Percentiles rank a stretch among this genome's conserved stretches.
Conservation (phyloP, 2,888 invertebrate species). For the Lycocerus yunnanus region DNA sequence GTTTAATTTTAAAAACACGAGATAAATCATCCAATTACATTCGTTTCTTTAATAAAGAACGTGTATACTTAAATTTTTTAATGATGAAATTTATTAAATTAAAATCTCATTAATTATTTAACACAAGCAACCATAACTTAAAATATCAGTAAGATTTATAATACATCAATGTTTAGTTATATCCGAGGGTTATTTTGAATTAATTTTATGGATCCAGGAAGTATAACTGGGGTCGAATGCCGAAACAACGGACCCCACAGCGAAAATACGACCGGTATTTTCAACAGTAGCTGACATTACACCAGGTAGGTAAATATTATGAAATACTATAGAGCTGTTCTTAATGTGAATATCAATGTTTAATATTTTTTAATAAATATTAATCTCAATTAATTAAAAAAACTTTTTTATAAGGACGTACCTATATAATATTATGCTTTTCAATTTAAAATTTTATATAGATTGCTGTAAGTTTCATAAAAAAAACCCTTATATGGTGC, state of each 20-base stretch:
- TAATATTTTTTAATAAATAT: conserved; percentile 6
- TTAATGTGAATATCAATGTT: conserved; percentile 10
- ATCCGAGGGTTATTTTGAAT: conserved; percentile 31
- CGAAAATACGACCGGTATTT: conserved; percentile 34
- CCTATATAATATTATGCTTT: too few relatives aligned
- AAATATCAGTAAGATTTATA: neutral
- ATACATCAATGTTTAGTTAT: conserved; percentile 20
- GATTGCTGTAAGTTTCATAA: neutral
- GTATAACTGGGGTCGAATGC: conserved; percentile 31
- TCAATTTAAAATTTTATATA: neutral
- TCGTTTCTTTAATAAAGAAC: neutral
- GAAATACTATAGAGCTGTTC: conserved; percentile 13
- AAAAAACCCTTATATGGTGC: neutral
- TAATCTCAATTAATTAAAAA: neutral
- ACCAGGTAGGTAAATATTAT: conserved; percentile 33
- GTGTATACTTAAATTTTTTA: neutral
- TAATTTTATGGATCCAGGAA: conserved; percentile 38
- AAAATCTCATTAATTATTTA: neutral
- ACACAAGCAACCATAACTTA: neutral
- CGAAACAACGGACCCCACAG: conserved; percentile 38
- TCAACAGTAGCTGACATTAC: conserved; percentile 35
- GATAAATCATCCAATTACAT: neutral
- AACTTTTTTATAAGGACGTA: neutral
- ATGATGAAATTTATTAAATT: neutral
- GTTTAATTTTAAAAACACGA: neutral